Conservation (phyloP, 2,113 vertebrate genomes). For the Oostethus manadensis region DNA sequence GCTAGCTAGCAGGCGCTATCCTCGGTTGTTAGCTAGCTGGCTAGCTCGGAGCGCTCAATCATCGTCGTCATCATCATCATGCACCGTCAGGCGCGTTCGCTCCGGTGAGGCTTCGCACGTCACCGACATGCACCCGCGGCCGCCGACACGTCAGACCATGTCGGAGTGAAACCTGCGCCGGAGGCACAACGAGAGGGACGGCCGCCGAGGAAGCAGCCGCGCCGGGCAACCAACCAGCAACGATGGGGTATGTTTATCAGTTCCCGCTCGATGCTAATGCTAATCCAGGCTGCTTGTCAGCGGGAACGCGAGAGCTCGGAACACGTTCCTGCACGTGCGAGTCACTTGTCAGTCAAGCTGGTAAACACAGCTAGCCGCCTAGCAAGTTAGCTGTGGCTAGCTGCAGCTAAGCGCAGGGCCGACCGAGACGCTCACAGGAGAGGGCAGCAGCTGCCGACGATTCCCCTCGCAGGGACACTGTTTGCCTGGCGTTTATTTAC, state of each 20-base stretch:
- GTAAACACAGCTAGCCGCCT: background rate
- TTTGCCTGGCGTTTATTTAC: no score
- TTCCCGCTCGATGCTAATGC: background rate
- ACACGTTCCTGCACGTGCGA: background rate
- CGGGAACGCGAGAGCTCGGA: background rate
- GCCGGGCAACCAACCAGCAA: background rate
- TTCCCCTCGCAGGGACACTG: background rate
- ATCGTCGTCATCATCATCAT: background rate
- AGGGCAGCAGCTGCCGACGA: conserved; percentile 10
- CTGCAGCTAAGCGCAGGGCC: background rate
- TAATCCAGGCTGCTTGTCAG: no score
- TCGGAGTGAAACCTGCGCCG: conserved; percentile 3
- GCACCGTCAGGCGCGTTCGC: background rate
- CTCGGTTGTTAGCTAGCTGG: no score
- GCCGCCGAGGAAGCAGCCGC: background rate
- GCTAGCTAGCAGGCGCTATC: no score
- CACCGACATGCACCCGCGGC: conserved; percentile 1
- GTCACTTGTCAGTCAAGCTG: background rate
- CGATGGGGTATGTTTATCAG: conserved; percentile 1
- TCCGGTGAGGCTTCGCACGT: no score
- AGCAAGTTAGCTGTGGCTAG: background rate
- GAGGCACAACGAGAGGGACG: background rate
- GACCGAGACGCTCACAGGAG: background rate
- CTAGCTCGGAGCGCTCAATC: no score
- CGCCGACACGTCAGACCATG: conserved; percentile 7